phyloP scores from a whole-genome alignment of 37 sponge, comb jelly and placozoan species.

The Agelas oroides region DNA sequence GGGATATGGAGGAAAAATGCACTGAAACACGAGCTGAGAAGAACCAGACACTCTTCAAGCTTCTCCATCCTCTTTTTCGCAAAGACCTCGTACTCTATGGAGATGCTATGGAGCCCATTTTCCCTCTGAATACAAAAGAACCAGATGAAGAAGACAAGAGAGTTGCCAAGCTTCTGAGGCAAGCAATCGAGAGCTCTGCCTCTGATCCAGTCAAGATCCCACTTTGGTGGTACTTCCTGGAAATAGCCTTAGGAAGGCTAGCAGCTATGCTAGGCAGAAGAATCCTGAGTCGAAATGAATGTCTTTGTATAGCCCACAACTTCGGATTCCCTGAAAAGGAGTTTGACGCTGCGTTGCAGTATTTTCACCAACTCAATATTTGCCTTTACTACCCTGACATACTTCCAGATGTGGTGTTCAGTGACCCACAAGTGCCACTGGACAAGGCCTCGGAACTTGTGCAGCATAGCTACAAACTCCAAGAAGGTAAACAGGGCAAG shows the following conservation, averaged over 20 bases:
- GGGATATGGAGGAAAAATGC: neutral
- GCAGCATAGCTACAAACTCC: neutral
- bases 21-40: neutral
- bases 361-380: constrained; percentile 1
- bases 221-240: neutral
- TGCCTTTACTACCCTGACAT: constrained; percentile 3
- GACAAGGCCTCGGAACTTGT: constrained; percentile 27
- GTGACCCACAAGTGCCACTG: constrained; percentile 2
- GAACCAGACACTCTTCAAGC: neutral
- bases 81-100: neutral
- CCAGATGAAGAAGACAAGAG: constrained; percentile 2
- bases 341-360: neutral
- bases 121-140: constrained; percentile 3
- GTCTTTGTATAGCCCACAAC: neutral
- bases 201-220: neutral
- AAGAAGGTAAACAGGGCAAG: neutral
- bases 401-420: constrained; percentile 18
- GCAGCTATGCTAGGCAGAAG: neutral
- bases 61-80: neutral
- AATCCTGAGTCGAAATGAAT: constrained; percentile 6
- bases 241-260: neutral
- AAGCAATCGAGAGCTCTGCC: neutral
- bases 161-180: neutral
- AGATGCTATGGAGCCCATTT: neutral
- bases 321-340: neutral